These are phyloP conservation scores for Tigriopus californicus DNA, from an alignment of 2,888 invertebrate genomes.

Conservation along the genomic window DNA sequence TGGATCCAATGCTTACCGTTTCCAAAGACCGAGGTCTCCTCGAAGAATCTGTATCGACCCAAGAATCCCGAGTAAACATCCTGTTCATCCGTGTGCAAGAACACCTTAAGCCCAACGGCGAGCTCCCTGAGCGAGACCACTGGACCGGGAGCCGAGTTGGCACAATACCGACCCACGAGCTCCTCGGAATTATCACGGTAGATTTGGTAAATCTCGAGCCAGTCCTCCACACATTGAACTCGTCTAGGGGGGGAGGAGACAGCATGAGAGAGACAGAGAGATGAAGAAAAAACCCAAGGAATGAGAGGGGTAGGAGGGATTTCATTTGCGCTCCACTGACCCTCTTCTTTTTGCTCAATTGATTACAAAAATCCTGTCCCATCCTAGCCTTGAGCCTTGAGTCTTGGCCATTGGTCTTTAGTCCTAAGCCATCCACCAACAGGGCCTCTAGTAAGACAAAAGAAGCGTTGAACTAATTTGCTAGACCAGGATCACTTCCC, in stretches of 20 bases:
- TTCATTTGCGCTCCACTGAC: no score
- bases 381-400: no score
- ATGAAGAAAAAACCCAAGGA: no score
- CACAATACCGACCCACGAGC: conserved; percentile 78
- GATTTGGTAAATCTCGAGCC: conserved; percentile 60
- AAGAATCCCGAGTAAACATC: conserved; percentile 87
- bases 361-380: no score
- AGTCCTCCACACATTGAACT: conserved; percentile 67
- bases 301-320: no score
- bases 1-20: conserved; percentile 23
- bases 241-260: not conserved
- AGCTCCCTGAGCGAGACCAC: conserved; percentile 68
- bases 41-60: conserved; percentile 81
- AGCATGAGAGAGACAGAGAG: no score
- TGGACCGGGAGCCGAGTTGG: conserved; percentile 76
- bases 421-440: no score
- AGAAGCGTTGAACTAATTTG: no score
- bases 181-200: conserved; percentile 45
- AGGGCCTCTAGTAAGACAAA: no score
- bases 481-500: no score
- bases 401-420: no score
- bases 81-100: conserved; percentile 68
- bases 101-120: conserved; percentile 64
- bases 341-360: no score
- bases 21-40: conserved; percentile 66